Evolutionary conservation across 2,888 invertebrate genomes (phyloP).

Genomic region (Athripsodes cinereus): DNA sequence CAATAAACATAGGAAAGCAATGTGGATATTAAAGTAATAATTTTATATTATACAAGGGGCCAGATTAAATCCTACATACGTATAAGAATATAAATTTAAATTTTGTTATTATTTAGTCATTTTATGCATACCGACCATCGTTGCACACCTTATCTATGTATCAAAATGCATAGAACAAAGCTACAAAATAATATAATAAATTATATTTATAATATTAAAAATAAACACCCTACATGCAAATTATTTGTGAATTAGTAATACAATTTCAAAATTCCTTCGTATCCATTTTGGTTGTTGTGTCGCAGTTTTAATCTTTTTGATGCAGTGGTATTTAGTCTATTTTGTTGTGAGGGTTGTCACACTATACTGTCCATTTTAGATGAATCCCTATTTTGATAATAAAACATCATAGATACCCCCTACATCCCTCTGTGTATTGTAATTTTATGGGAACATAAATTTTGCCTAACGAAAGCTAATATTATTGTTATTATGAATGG

Average conservation of each 20-base stretch:
- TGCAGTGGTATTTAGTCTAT: not conserved
- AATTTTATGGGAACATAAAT: slow-evolving; percentile 56
- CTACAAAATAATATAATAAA: not conserved
- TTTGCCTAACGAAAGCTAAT: slow-evolving; percentile 33
- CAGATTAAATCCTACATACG: slow-evolving; percentile 13
- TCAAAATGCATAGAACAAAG: not conserved
- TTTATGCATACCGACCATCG: slow-evolving; percentile 8
- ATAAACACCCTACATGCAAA: not conserved
- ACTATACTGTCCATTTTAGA: slow-evolving; percentile 30
- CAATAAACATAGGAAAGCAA: not conserved
- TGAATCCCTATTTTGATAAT: slow-evolving; percentile 43
- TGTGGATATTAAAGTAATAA: too few species aligned
- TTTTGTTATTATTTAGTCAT: slow-evolving; percentile 12
- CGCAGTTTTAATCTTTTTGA: not conserved
- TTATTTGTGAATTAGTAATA: too few species aligned
- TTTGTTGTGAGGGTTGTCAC: slow-evolving; percentile 3
- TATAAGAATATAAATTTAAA: slow-evolving; percentile 17
- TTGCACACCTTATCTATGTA: slow-evolving; percentile 14
- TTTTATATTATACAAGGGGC: not conserved
- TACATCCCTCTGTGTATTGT: slow-evolving; percentile 42
- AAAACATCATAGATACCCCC: slow-evolving; percentile 24
- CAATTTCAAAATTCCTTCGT: too few species aligned
- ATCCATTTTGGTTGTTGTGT: not conserved
- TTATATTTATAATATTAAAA: not conserved
- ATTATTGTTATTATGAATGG: slow-evolving; percentile 2